phyloP scores from a whole-genome alignment of 2,113 vertebrate genomes.

The Spermophilus dauricus region DNA sequence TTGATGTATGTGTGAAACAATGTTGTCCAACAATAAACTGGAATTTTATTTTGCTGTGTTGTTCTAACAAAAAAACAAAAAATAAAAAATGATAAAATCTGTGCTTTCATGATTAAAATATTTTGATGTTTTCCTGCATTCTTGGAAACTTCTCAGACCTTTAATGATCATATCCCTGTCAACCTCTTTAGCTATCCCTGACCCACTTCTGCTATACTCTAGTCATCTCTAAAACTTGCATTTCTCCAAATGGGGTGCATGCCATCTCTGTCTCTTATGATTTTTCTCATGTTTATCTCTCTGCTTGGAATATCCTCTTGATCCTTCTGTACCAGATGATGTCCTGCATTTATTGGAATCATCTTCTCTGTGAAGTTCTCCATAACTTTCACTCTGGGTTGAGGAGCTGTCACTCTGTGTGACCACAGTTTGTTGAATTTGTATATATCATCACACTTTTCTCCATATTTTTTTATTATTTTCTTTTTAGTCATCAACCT shows the following conservation, averaged over 20 bases:
- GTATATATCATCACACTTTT: not conserved
- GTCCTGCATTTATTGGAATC: not conserved
- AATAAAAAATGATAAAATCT: no score
- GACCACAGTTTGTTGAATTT: not conserved
- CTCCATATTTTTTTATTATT: not conserved
- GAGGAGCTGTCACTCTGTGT: not conserved
- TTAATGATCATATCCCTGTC: not conserved
- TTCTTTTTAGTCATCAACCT: not conserved
- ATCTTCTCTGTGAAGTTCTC: not conserved
- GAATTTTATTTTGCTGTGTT: no score
- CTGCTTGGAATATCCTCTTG: conserved; percentile 22
- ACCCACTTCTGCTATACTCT: not conserved
- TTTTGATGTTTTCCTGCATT: not conserved
- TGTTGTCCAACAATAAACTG: no score
- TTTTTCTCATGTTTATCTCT: not conserved
- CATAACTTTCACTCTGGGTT: not conserved
- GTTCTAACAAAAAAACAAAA: no score
- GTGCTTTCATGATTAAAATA: conserved; percentile 49
- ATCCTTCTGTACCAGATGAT: not conserved
- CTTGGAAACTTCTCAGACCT: not conserved
- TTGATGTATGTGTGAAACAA: no score
- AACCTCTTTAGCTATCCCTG: not conserved
- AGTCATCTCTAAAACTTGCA: conserved; percentile 2
- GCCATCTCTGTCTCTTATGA: not conserved
- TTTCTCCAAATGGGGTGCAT: not conserved